Conservation (phyloP, 2,888 invertebrate species). For the Harmothoe impar region DNA sequence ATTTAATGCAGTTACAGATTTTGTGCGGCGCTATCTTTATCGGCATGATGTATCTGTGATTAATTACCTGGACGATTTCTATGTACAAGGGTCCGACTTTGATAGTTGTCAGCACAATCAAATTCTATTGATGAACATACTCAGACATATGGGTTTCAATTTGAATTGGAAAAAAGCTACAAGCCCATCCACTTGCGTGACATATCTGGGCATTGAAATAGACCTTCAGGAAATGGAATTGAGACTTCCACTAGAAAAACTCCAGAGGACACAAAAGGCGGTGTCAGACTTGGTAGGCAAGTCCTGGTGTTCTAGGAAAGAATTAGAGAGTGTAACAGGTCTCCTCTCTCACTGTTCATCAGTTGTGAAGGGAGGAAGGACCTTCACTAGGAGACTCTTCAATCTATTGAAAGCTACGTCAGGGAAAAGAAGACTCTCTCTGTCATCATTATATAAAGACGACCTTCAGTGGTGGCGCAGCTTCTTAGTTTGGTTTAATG, state of each 20-base stretch:
- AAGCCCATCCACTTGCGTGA: neutral
- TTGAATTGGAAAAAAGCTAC: neutral
- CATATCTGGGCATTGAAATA: neutral
- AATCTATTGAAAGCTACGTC: too few species aligned
- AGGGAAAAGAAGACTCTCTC: neutral
- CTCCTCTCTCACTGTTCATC: neutral
- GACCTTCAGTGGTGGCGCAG: neutral
- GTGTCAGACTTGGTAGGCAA: neutral
- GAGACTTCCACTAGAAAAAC: neutral
- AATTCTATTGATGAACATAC: neutral
- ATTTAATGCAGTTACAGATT: too few species aligned
- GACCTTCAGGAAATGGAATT: neutral
- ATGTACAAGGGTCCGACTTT: neutral
- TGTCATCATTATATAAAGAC: neutral
- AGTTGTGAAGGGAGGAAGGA: neutral
- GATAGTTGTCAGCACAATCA: neutral
- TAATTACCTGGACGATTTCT: neutral
- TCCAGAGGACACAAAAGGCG: neutral
- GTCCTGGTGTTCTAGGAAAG: neutral
- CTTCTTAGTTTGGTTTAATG: neutral
- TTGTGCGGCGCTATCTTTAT: too few species aligned
- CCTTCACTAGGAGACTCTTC: neutral
- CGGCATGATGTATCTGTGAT: too few species aligned
- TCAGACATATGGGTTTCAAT: neutral
- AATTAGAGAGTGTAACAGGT: neutral